Evolutionary conservation across 2,888 invertebrate genomes (phyloP).

Genomic region (Synergus itoensis): DNA sequence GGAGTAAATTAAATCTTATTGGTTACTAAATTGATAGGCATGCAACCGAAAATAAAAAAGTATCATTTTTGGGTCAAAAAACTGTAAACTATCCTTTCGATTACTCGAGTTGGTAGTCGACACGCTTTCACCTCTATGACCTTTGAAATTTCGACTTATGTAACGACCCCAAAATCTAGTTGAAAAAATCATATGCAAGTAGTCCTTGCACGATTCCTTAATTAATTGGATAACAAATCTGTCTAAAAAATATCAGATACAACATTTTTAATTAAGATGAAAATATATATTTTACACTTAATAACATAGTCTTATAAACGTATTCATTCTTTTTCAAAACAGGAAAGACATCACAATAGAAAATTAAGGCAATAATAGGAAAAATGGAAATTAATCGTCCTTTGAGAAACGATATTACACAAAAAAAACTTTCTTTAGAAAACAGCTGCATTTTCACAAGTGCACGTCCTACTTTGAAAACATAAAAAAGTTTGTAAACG

Average conservation of each 20-base stretch:
- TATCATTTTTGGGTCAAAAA: constrained; percentile 27
- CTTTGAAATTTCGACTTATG: constrained; percentile 26
- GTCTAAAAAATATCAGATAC: too few relatives aligned
- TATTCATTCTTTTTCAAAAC: not conserved
- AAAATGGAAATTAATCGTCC: not conserved
- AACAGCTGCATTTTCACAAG: not conserved
- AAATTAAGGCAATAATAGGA: not conserved
- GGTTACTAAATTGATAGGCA: not conserved
- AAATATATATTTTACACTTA: not conserved
- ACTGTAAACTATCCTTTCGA: constrained; percentile 17
- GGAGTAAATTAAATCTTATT: not conserved
- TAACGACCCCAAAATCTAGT: constrained; percentile 15
- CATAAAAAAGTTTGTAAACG: constrained; percentile 6
- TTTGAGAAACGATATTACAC: not conserved
- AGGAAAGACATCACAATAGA: not conserved
- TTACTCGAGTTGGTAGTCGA: constrained; percentile 4
- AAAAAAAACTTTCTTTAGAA: not conserved
- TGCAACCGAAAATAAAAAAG: not conserved
- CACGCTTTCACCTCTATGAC: constrained; percentile 29
- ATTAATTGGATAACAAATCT: not conserved
- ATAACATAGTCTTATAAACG: too few relatives aligned
- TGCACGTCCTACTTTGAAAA: not conserved
- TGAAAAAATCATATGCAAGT: not conserved
- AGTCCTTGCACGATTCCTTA: not conserved
- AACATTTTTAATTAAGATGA: not conserved